Percentiles rank a stretch among this genome's conserved stretches.
Conservation (phyloP, 2,888 invertebrate species). For the Deroplatys truncata region DNA sequence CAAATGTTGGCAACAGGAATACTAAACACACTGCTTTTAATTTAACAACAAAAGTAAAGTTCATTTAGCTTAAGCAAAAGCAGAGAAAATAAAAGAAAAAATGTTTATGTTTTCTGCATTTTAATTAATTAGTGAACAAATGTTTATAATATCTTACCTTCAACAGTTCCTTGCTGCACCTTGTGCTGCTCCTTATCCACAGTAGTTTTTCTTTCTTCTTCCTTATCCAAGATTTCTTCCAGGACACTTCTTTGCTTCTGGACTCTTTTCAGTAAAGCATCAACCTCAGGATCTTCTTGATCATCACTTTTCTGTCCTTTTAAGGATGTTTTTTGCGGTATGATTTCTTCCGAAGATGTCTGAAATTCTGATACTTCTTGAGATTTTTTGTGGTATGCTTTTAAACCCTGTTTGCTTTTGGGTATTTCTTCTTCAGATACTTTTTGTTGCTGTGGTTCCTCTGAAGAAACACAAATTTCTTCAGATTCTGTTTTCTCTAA, state of each 20-base stretch:
- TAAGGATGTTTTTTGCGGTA: background rate
- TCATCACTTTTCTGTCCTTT: constrained; percentile 3
- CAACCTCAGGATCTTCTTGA: constrained; percentile 57
- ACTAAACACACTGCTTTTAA: no score
- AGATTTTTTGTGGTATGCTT: background rate
- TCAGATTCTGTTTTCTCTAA: constrained; percentile 38
- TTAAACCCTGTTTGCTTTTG: background rate
- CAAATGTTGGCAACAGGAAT: no score
- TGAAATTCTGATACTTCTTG: background rate
- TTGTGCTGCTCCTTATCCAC: constrained; percentile 65
- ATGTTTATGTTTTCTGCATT: background rate
- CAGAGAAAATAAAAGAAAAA: background rate
- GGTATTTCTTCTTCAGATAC: constrained; percentile 26
- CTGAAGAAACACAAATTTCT: constrained; percentile 2
- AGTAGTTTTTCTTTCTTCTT: constrained; percentile 40
- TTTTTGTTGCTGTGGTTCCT: constrained; percentile 40
- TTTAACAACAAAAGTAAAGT: background rate
- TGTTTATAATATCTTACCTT: constrained; percentile 22
- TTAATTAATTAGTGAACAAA: background rate
- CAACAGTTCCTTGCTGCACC: constrained; percentile 42
- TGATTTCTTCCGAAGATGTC: background rate
- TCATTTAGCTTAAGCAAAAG: background rate
- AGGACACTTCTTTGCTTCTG: constrained; percentile 66
- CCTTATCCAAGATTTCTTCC: constrained; percentile 62
- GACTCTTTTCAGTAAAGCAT: constrained; percentile 60